A percentile compares a stretch with the other conserved stretches of the same genome.
phyloP scores from a whole-genome alignment of 2,797 vertebrate species.

The Phylloscopus collybita region DNA sequence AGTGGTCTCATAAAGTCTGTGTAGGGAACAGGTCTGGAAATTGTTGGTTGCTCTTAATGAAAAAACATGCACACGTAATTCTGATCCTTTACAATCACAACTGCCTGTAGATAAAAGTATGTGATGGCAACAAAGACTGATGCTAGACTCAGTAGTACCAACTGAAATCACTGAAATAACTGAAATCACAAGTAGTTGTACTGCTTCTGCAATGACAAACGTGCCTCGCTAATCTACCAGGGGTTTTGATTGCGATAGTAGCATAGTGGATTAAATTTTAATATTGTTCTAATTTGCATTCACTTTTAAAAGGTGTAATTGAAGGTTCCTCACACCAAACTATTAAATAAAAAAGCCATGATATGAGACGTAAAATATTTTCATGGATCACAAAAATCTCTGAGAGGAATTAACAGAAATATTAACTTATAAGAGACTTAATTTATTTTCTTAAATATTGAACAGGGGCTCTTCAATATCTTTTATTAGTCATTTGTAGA shows the following conservation, averaged over 20 bases:
- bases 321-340: background rate
- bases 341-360: background rate
- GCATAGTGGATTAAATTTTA: background rate
- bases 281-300: background rate
- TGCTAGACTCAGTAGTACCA: background rate
- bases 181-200: background rate
- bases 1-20: background rate
- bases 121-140: background rate
- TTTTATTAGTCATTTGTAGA: background rate
- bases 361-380: background rate
- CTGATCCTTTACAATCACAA: background rate
- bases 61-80: accelerated
- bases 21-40: background rate
- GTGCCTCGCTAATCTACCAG: background rate
- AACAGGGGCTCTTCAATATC: background rate
- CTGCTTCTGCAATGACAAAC: background rate
- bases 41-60: background rate
- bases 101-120: background rate
- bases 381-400: background rate
- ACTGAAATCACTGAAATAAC: background rate
- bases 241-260: background rate
- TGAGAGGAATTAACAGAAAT: background rate
- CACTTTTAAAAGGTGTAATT: background rate
- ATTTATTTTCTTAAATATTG: background rate
- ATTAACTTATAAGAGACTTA: background rate